phyloP scores from a whole-genome alignment of 2,113 vertebrate species.

The Typhlomys cinereus region DNA sequence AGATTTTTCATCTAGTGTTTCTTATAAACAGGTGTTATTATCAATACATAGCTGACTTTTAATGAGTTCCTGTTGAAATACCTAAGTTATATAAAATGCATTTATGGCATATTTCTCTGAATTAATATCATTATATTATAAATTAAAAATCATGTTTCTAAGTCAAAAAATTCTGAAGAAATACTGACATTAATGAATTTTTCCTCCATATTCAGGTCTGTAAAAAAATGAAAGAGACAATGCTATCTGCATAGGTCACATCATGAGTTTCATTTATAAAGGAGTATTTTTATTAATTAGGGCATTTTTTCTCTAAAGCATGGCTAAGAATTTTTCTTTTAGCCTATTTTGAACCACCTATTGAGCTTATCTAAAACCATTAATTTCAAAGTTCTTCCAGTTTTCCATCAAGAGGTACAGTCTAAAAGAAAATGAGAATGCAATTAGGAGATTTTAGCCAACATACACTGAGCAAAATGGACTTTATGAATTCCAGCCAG shows the following conservation, averaged over 20 bases:
- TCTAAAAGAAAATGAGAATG: constrained; percentile 2
- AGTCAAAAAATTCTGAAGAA: constrained; percentile 18
- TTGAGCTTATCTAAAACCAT: not conserved
- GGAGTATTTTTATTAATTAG: not conserved
- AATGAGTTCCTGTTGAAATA: not conserved
- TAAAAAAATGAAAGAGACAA: not conserved
- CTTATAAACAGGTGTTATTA: not conserved
- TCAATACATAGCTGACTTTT: not conserved
- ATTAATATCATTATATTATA: not conserved
- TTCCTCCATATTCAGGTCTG: not conserved
- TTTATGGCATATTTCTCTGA: not conserved
- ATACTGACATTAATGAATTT: not conserved
- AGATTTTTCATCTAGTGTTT: not conserved
- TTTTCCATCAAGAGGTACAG: not conserved
- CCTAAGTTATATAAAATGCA: not conserved
- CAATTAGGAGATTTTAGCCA: not conserved
- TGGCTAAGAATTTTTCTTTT: constrained; percentile 4
- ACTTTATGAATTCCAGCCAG: not conserved
- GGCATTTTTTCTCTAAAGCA: not conserved
- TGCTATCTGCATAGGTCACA: not conserved
- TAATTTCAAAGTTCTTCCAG: constrained; percentile 28
- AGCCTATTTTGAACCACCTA: not conserved
- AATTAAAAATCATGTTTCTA: not conserved
- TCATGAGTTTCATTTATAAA: not conserved
- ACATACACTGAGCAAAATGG: not conserved